Conservation (phyloP, 1,140 invertebrate species). For the Orchestia grillus region DNA sequence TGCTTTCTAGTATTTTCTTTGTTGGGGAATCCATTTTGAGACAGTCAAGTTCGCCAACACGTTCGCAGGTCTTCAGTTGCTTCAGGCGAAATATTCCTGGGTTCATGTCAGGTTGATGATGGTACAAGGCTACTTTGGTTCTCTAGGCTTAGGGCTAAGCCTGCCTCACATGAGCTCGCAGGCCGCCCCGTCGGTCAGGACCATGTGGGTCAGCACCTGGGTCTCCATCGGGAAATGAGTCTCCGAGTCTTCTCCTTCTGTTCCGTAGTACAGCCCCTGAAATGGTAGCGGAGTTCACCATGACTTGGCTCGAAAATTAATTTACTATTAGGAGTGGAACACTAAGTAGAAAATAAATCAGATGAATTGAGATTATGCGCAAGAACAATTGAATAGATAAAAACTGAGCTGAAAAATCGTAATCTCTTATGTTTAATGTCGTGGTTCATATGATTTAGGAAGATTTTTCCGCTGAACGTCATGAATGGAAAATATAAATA, state of each 20-base stretch:
- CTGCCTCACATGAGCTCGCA: background rate
- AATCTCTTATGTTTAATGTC: no score
- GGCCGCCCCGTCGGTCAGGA: background rate
- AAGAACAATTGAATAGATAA: no score
- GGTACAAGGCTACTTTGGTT: background rate
- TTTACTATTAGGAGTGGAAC: no score
- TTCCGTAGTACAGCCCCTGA: background rate
- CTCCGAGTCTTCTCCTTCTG: background rate
- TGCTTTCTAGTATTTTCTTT: background rate
- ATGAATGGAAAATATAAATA: no score
- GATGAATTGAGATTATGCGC: no score
- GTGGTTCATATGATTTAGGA: no score
- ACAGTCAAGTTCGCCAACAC: background rate
- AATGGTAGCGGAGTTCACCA: background rate
- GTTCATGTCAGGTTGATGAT: background rate
- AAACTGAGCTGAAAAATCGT: no score
- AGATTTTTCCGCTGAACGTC: no score
- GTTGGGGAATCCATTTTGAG: background rate
- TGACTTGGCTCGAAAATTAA: background rate
- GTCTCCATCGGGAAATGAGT: background rate
- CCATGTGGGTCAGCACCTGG: slow-evolving; percentile 34
- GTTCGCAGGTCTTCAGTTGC: background rate
- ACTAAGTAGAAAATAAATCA: no score
- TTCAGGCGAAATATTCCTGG: background rate
- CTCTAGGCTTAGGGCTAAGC: background rate